Percentiles rank a stretch among this genome's conserved stretches.
Evolutionary conservation across 2,113 vertebrate species (phyloP).

Genomic region (Anarrhichthys ocellatus): DNA sequence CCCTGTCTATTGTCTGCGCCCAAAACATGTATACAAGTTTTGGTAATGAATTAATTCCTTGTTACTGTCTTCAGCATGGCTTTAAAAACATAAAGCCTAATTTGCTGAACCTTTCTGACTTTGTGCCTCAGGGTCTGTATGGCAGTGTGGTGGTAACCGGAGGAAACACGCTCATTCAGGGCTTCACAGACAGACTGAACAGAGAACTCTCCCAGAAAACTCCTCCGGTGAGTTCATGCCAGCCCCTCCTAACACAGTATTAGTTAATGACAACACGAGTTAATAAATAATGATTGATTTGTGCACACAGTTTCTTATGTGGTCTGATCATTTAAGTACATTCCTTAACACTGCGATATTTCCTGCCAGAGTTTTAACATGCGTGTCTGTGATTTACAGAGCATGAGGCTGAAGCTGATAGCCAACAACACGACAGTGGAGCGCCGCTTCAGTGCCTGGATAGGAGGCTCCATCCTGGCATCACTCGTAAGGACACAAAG

Average conservation of each 20-base stretch:
- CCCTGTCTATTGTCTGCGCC: too few relatives aligned
- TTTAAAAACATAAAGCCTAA: neutral
- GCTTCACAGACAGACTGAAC: slow-evolving; percentile 97
- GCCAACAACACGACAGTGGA: slow-evolving; percentile 99
- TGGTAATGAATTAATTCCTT: neutral
- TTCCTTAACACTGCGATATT: neutral
- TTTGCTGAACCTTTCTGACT: neutral
- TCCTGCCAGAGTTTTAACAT: neutral
- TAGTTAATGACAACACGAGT: neutral
- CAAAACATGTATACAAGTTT: neutral
- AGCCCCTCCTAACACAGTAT: neutral
- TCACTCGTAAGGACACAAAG: slow-evolving; percentile 88
- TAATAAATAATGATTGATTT: neutral
- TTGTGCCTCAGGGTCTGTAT: slow-evolving; percentile 89
- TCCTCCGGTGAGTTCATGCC: slow-evolving; percentile 87
- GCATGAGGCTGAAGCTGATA: slow-evolving; percentile 98
- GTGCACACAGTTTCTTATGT: neutral
- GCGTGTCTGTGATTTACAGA: slow-evolving; percentile 81
- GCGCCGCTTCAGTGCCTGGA: slow-evolving; percentile 96
- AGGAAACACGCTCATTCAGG: slow-evolving; percentile 97
- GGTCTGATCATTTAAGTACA: neutral
- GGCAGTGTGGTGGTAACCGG: slow-evolving; percentile 98
- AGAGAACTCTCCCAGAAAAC: slow-evolving; percentile 99
- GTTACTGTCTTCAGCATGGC: too few relatives aligned
- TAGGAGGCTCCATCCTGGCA: slow-evolving; percentile 97